These are phyloP conservation scores for Gorsachius goisagi DNA, from an alignment of 2,113 vertebrate genomes.

Conservation along the genomic window DNA sequence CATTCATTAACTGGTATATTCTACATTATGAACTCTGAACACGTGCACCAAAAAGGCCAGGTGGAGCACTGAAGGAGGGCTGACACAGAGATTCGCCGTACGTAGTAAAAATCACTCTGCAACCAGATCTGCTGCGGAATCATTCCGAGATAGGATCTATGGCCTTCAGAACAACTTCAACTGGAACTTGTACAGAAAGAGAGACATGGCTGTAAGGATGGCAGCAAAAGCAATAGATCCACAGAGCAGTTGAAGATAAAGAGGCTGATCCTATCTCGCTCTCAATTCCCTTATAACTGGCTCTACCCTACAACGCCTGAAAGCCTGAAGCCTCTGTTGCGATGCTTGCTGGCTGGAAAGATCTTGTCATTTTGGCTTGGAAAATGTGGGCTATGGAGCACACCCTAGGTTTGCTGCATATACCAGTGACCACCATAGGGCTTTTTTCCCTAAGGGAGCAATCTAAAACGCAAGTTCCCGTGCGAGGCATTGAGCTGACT, in stretches of 20 bases:
- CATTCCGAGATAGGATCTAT: not conserved
- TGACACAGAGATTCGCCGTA: not conserved
- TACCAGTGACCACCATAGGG: accelerated
- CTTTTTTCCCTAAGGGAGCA: not conserved
- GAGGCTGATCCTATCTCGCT: not conserved
- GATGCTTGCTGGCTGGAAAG: not conserved
- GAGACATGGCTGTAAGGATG: not conserved
- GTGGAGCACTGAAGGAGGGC: not conserved
- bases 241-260: not conserved
- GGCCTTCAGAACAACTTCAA: not conserved
- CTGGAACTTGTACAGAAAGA: not conserved
- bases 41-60: not conserved
- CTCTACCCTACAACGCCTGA: not conserved
- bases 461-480: not conserved
- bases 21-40: not conserved
- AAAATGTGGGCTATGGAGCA: not conserved
- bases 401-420: accelerated
- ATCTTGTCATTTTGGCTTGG: not conserved
- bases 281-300: not conserved
- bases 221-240: not conserved
- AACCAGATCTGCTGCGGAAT: not conserved
- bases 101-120: not conserved
- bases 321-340: not conserved
- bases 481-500: not conserved
- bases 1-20: not conserved